Conservation (phyloP, 2,797 vertebrate species). For the Centropyge bicolor region DNA sequence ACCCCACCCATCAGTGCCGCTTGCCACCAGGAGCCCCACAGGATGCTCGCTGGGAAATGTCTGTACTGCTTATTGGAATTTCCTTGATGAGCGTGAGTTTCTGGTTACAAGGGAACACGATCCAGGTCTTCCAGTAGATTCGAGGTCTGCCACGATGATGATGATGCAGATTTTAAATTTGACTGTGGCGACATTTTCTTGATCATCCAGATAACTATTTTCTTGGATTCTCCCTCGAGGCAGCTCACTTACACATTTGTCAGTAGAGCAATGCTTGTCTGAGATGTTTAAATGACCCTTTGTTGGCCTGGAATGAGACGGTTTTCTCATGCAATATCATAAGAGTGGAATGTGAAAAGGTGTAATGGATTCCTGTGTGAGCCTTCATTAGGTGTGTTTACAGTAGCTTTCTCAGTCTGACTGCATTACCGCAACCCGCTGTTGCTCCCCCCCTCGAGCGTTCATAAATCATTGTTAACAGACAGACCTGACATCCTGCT, state of each 20-base stretch:
- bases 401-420: conserved; percentile 76
- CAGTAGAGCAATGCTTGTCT: conserved; percentile 21
- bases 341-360: conserved; percentile 67
- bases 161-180: conserved; percentile 28
- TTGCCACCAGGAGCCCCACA: conserved; percentile 71
- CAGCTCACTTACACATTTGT: conserved; percentile 20
- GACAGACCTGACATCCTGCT: conserved; percentile 77
- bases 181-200: conserved; percentile 8
- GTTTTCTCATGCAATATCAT: conserved; percentile 59
- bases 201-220: conserved; percentile 11
- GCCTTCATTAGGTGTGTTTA: conserved; percentile 80
- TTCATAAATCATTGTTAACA: conserved; percentile 87
- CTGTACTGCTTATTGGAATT: conserved; percentile 82
- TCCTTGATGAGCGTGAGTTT: conserved; percentile 79
- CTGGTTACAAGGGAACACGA: conserved; percentile 79
- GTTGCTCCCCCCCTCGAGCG: conserved; percentile 67
- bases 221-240: conserved; percentile 5
- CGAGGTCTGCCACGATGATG: conserved; percentile 41
- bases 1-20: conserved; percentile 77
- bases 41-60: conserved; percentile 84
- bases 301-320: conserved; percentile 46
- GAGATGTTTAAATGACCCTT: conserved; percentile 44
- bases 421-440: conserved; percentile 68
- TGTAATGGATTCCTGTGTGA: conserved; percentile 75
- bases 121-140: conserved; percentile 48